These are phyloP conservation scores for Desmodus rotundus DNA, from an alignment of 2,113 vertebrate genomes.

Conservation along the genomic window DNA sequence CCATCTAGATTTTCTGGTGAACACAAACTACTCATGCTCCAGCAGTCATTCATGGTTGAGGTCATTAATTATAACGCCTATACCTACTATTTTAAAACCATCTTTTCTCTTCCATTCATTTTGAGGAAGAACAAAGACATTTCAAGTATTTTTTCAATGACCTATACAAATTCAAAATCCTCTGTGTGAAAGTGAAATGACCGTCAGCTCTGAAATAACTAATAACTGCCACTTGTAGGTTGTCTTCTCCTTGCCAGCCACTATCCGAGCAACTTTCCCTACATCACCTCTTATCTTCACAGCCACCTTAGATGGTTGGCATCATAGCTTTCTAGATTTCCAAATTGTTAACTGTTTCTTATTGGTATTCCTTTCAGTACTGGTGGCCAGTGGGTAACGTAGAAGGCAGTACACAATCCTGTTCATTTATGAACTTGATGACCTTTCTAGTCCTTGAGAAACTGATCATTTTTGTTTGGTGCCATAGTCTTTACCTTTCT, in stretches of 20 bases:
- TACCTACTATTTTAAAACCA: not conserved
- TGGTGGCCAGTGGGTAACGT: not conserved
- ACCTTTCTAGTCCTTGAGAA: not conserved
- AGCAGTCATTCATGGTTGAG: not conserved
- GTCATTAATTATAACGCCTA: not conserved
- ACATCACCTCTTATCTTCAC: not conserved
- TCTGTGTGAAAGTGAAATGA: not conserved
- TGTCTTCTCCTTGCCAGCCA: not conserved
- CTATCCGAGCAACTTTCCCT: not conserved
- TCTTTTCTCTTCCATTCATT: not conserved
- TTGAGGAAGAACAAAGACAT: not conserved
- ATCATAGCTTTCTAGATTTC: not conserved
- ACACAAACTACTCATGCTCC: not conserved
- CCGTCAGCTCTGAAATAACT: not conserved
- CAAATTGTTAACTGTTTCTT: not conserved
- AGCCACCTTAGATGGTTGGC: not conserved
- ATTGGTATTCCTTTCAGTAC: not conserved
- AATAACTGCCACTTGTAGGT: not conserved
- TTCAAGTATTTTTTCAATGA: not conserved
- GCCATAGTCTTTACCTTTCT: not conserved
- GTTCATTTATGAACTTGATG: not conserved
- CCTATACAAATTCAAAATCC: not conserved
- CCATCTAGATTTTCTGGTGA: not conserved
- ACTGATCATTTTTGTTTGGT: not conserved
- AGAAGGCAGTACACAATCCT: not conserved